Percentiles rank a stretch among this genome's conserved stretches.
Conservation (phyloP, 2,888 invertebrate species). For the Chrysolina oricalcia region DNA sequence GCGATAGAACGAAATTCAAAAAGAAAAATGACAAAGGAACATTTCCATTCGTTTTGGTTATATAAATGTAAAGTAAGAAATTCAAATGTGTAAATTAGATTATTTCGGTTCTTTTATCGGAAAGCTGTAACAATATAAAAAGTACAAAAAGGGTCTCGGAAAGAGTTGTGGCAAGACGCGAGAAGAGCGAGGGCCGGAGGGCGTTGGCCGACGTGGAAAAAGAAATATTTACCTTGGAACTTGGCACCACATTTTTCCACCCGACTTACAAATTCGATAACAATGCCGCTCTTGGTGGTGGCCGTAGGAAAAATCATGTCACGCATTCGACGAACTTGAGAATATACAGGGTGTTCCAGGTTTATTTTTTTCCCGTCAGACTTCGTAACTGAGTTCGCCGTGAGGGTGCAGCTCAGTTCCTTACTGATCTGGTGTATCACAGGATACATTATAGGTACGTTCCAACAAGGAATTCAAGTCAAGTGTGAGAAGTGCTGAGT, state of each 20-base stretch:
- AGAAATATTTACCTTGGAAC: slow-evolving; percentile 65
- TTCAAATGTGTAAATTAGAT: slow-evolving; percentile 72
- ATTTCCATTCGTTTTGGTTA: slow-evolving; percentile 70
- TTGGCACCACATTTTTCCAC: slow-evolving; percentile 58
- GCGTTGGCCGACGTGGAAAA: slow-evolving; percentile 58
- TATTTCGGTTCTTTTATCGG: slow-evolving; percentile 70
- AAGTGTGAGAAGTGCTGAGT: no score
- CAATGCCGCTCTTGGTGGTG: slow-evolving; percentile 48
- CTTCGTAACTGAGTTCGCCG: no score
- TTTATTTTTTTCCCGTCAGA: no score
- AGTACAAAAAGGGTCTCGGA: slow-evolving; percentile 64
- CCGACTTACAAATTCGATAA: slow-evolving; percentile 62
- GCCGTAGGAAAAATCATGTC: no score
- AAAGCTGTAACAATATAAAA: slow-evolving; percentile 69
- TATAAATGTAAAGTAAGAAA: slow-evolving; percentile 70
- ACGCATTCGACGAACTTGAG: no score
- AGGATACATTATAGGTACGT: no score
- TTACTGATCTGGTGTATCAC: no score
- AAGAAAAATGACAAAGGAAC: slow-evolving; percentile 67
- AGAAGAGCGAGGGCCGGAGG: slow-evolving; percentile 45
- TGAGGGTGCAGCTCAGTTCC: no score
- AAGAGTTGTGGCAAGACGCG: slow-evolving; percentile 64
- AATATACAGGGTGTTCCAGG: no score
- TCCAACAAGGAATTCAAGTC: no score
- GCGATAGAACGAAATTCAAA: slow-evolving; percentile 68